phyloP scores from a whole-genome alignment of 2,113 vertebrate species.

The Cyanoliseus patagonus region DNA sequence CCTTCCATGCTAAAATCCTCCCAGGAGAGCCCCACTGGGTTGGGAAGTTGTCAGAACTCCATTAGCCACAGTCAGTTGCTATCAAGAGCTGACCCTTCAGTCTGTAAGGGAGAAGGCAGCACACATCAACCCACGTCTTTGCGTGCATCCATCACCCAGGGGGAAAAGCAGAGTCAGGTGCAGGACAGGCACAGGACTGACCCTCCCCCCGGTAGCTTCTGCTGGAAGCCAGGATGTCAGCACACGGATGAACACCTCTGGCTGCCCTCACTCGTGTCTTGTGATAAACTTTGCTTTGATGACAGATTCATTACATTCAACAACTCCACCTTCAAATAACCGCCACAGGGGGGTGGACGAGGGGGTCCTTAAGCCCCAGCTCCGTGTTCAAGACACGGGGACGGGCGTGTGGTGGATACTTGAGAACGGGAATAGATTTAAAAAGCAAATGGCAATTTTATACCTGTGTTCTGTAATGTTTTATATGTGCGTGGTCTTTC shows the following conservation, averaged over 20 bases:
- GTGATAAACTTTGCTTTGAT: not conserved
- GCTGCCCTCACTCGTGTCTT: not conserved
- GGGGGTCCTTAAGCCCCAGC: not conserved
- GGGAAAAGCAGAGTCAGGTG: not conserved
- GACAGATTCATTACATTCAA: constrained; percentile 14
- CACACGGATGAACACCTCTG: rapidly evolving
- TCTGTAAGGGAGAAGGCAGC: rapidly evolving
- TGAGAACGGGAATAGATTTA: constrained; percentile 58
- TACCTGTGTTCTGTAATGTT: constrained; percentile 92
- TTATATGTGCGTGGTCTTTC: constrained; percentile 96
- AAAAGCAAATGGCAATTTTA: constrained; percentile 81
- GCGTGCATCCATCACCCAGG: rapidly evolving
- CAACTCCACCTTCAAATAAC: not conserved
- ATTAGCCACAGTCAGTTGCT: not conserved
- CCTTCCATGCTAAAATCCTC: not conserved
- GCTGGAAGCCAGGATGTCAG: not conserved
- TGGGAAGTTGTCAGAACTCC: not conserved
- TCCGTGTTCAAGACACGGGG: constrained; percentile 55
- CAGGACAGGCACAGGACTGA: not conserved
- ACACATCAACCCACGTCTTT: rapidly evolving
- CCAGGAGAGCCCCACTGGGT: not conserved
- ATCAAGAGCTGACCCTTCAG: not conserved
- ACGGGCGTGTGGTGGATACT: constrained; percentile 49
- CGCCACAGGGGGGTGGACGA: not conserved
- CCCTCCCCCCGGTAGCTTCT: not conserved